Base-by-base conservation (phyloP, 2,113 vertebrate species). In the Alces alces region DNA sequence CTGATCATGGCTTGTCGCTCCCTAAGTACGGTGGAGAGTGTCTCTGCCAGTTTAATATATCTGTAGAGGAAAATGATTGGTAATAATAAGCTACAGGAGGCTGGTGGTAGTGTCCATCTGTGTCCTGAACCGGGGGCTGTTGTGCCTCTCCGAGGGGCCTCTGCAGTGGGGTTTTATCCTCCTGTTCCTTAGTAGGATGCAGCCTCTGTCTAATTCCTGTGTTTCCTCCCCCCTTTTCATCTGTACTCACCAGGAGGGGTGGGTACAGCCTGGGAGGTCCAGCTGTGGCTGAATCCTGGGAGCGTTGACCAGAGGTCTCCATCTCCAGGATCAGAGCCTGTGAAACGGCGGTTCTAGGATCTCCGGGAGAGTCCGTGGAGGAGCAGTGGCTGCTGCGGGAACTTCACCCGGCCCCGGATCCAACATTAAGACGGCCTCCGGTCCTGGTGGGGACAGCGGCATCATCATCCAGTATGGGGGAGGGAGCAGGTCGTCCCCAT, bases 381-480 rank as follows among this genome's bases (percentile, higher is more conserved):
- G 70, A 70, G n/a, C 66, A 23, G 9, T 70, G 9, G 66, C 66
- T 36, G n/a, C n/a, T 70, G 10, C n/a, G 39, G n/a, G n/a, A 70
- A 39, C 19, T 70, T 70, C 66, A 70, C 19, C 66, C 23, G 70
- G 36, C 8, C 21, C 70, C 25, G 36, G 70, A 3, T 25, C 70
- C 3, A 6, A 23, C 36, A 73, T 7, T 25, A 43, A 43, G 36
- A 12, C 0, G 6, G 6, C 36, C 36, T 73, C 70, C 1, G 0
- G 11, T 43, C 3, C 36, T 43, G 6, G 21, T 73, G 70, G 23
- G 7, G 12, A 43, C 11, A 73, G 36, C 0, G 5, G 12, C 6
- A 43, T 73, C 23, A 73, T 73, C 21, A 23, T 3, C 36, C 21
- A 43, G 23, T 73, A 43, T 6, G 12, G 11, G 21, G 3, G 21